Evolutionary conservation across 2,113 vertebrate genomes (phyloP).

Genomic region (Callopanchax toddi): DNA sequence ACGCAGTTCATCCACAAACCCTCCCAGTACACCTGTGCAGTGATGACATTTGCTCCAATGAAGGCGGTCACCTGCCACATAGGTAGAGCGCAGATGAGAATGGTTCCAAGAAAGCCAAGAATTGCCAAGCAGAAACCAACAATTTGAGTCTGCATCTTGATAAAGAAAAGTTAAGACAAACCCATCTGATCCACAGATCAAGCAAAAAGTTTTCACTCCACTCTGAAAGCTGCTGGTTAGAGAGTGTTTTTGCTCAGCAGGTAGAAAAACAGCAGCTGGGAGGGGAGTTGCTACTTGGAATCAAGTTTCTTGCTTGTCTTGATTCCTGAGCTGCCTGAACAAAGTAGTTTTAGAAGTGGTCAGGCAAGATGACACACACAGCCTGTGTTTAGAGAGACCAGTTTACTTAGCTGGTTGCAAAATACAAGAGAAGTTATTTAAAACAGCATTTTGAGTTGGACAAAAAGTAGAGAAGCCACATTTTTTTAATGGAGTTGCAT

Average conservation of each 20-base stretch:
- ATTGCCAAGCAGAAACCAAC: conserved; percentile 81
- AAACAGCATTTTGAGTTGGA: too few relatives aligned
- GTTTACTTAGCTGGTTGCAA: too few relatives aligned
- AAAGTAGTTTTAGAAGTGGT: too few relatives aligned
- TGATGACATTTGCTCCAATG: conserved; percentile 87
- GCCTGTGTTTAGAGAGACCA: too few relatives aligned
- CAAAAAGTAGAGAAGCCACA: too few relatives aligned
- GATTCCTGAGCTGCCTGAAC: conserved; percentile 51
- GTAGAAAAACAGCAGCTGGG: conserved; percentile 52
- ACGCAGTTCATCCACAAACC: conserved; percentile 88
- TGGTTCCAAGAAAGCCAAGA: conserved; percentile 86
- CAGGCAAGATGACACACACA: too few relatives aligned
- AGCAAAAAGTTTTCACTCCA: not conserved
- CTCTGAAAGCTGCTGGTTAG: conserved; percentile 4
- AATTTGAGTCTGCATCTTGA: conserved; percentile 82
- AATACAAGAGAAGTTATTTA: too few relatives aligned
- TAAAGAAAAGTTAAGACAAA: not conserved
- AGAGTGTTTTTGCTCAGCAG: conserved; percentile 17
- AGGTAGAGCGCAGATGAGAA: conserved; percentile 86
- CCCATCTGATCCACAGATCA: not conserved
- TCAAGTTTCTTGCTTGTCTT: conserved; percentile 73
- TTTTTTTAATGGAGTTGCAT: too few relatives aligned
- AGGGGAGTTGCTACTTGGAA: conserved; percentile 58
- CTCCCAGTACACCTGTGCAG: conserved; percentile 86
- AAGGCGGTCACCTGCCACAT: conserved; percentile 92